A percentile compares a stretch with the other conserved stretches of the same genome.
Conservation (phyloP, 35 echinoderm and acorn worm species). For the Ophioderma brevispina region DNA sequence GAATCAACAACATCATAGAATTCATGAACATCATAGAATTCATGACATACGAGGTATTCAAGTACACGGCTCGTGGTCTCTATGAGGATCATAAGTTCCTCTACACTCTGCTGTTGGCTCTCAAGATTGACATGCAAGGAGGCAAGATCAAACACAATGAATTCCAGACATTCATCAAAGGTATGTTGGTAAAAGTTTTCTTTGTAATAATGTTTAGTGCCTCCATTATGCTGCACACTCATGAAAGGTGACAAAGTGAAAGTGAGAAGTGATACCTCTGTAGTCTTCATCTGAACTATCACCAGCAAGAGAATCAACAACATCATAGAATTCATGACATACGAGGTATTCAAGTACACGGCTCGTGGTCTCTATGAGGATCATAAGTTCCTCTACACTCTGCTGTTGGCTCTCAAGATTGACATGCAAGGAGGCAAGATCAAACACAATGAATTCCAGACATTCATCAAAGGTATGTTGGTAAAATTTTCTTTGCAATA, state of each 20-base stretch:
- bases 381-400: constrained; percentile 85
- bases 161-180: constrained; percentile 98
- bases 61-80: constrained; percentile 90
- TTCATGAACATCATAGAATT: constrained; percentile 90
- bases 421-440: constrained; percentile 82
- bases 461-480: constrained; percentile 83
- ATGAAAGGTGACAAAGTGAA: too few species aligned
- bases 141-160: constrained; percentile 82
- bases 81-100: constrained; percentile 98
- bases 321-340: constrained; percentile 87
- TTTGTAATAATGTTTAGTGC: too few species aligned
- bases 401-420: constrained; percentile 86
- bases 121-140: constrained; percentile 92
- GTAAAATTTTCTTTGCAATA: neutral
- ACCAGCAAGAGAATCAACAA: constrained; percentile 69
- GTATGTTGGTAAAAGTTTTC: constrained; percentile 41
- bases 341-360: constrained; percentile 78
- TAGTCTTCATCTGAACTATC: too few species aligned
- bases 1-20: constrained; percentile 89
- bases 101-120: constrained; percentile 84
- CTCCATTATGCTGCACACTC: too few species aligned
- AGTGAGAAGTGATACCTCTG: too few species aligned
- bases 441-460: constrained; percentile 90
- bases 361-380: constrained; percentile 79
- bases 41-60: constrained; percentile 92